Conservation (phyloP, 2,113 vertebrate genomes). For the Melanostigma gelatinosum region DNA sequence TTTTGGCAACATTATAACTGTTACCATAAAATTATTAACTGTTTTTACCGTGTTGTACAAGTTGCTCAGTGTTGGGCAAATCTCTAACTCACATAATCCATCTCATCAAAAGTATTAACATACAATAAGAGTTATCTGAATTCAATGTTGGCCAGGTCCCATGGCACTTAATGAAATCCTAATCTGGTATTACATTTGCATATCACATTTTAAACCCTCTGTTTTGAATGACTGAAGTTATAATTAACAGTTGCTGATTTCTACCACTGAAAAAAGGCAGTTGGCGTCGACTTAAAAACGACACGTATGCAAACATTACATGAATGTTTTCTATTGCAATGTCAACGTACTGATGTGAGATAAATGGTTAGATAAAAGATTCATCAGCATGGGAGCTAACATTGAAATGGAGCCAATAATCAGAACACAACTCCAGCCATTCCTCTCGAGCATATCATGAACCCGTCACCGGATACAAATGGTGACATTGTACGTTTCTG, state of each 20-base stretch:
- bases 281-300: constrained; percentile 3
- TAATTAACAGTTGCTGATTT: neutral
- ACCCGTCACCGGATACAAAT: neutral
- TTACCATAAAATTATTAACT: no score
- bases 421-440: no score
- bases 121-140: neutral
- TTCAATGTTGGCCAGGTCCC: neutral
- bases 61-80: no score
- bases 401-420: neutral
- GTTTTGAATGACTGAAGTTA: neutral
- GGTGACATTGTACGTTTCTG: no score
- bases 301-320: neutral
- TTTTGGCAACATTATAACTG: neutral
- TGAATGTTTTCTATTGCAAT: neutral
- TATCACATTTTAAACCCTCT: neutral
- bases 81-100: no score
- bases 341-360: neutral
- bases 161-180: neutral
- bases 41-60: no score
- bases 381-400: neutral
- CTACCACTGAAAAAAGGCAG: neutral
- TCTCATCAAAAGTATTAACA: no score
- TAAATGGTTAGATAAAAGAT: neutral
- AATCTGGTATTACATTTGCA: neutral
- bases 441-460: neutral